Percentiles rank a stretch among this genome's conserved stretches.
These are phyloP conservation scores for Conopomorpha cramerella DNA, from an alignment of 1,140 invertebrate species.

Conservation along the genomic window DNA sequence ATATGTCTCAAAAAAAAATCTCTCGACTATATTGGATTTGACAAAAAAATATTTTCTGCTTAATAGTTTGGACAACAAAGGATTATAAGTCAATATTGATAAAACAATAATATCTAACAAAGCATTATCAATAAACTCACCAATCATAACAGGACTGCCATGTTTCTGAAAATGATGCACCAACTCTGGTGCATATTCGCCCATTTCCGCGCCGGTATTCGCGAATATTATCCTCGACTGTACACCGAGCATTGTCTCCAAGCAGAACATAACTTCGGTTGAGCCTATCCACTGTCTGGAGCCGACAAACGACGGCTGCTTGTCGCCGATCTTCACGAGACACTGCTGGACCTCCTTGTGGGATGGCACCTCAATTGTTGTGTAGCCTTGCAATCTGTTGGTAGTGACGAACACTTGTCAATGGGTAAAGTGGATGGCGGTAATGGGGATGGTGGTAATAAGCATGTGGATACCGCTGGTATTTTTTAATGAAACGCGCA, in stretches of 20 bases:
- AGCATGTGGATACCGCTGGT: too few relatives aligned
- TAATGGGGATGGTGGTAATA: too few relatives aligned
- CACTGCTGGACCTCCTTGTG: slow-evolving; percentile 92
- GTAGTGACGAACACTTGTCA: too few relatives aligned
- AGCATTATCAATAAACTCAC: slow-evolving; percentile 57
- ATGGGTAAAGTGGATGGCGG: too few relatives aligned
- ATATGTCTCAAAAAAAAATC: too few relatives aligned
- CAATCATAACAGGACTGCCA: slow-evolving; percentile 98
- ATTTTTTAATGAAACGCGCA: too few relatives aligned
- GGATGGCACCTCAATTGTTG: slow-evolving; percentile 78
- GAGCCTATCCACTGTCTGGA: slow-evolving; percentile 98
- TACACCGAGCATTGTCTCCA: slow-evolving; percentile 82
- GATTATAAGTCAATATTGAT: too few relatives aligned
- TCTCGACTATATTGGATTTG: too few relatives aligned
- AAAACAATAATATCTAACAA: too few relatives aligned
- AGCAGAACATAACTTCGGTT: slow-evolving; percentile 92
- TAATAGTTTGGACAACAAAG: too few relatives aligned
- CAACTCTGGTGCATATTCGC: slow-evolving; percentile 79
- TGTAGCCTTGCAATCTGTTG: slow-evolving; percentile 90
- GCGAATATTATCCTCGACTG: slow-evolving; percentile 85
- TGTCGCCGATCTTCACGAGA: slow-evolving; percentile 94
- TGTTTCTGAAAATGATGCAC: slow-evolving; percentile 89
- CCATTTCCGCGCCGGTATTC: slow-evolving; percentile 82
- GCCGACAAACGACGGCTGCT: slow-evolving; percentile 84
- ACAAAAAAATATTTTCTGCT: too few relatives aligned